phyloP scores from a whole-genome alignment of 2,888 invertebrate genomes.

The Heterodera filipjevi region DNA sequence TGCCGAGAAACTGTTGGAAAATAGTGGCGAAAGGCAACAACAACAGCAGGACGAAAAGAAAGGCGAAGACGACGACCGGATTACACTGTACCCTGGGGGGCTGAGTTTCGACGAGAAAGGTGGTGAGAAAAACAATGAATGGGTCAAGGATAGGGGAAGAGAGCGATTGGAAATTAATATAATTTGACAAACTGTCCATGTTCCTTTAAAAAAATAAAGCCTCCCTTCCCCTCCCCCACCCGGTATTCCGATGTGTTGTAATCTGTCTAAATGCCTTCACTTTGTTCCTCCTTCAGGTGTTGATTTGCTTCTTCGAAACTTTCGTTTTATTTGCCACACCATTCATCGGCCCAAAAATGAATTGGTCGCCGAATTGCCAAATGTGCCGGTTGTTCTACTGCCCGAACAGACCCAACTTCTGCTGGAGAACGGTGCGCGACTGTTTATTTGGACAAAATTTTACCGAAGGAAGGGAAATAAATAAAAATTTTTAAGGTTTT shows the following conservation, averaged over 20 bases:
- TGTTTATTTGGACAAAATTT: background rate
- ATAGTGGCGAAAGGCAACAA: background rate
- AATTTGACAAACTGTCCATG: too few species aligned
- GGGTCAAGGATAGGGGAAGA: too few species aligned
- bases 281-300: background rate
- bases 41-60: background rate
- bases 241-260: background rate
- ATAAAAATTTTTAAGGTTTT: slow-evolving; percentile 20
- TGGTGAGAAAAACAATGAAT: too few species aligned
- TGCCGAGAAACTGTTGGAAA: background rate
- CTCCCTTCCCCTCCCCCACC: too few species aligned
- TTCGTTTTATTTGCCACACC: background rate
- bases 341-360: background rate
- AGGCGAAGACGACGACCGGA: background rate
- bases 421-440: slow-evolving; percentile 41
- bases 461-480: background rate
- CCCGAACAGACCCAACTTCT: slow-evolving; percentile 48
- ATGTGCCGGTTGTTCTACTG: slow-evolving; percentile 30
- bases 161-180: too few species aligned
- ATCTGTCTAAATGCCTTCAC: background rate
- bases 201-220: too few species aligned
- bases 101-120: slow-evolving; percentile 51
- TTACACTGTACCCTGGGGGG: slow-evolving; percentile 26
- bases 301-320: background rate
- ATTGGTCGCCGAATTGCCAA: slow-evolving; percentile 9